A percentile compares a stretch with the other conserved stretches of the same genome.
Evolutionary conservation across 2,113 vertebrate genomes (phyloP).

Genomic region (Callocephalon fimbriatum): DNA sequence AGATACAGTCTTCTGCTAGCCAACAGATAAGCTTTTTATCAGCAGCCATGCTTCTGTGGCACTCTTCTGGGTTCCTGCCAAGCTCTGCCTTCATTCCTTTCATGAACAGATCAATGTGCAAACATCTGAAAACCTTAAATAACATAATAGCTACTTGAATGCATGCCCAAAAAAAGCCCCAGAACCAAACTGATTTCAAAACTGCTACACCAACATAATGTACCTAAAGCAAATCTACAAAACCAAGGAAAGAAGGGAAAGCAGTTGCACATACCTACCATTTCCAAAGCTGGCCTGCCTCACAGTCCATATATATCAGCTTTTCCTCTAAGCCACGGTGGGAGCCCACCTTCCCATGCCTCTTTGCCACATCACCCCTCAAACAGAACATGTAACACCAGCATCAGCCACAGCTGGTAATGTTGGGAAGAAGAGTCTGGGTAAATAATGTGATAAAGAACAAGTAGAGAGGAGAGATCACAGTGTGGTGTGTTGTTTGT

Average conservation of each 20-base stretch:
- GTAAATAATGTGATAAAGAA: neutral
- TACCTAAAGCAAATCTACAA: neutral
- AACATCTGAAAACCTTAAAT: conserved; percentile 39
- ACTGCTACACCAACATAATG: neutral
- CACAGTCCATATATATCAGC: accelerated
- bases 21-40: conserved; percentile 61
- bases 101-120: conserved; percentile 14
- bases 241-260: neutral
- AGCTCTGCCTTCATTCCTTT: neutral
- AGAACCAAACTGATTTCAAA: neutral
- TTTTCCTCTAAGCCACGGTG: neutral
- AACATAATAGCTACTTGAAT: conserved; percentile 3
- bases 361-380: neutral
- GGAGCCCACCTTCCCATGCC: neutral
- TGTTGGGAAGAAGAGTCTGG: neutral
- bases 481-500: neutral
- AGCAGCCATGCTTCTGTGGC: conserved; percentile 18
- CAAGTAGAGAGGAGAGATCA: neutral
- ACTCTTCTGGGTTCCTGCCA: conserved; percentile 36
- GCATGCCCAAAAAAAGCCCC: neutral
- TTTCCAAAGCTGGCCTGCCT: neutral
- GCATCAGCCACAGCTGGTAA: accelerated
- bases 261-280: neutral
- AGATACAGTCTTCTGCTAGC: conserved; percentile 45
- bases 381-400: neutral